These are phyloP conservation scores for Osmerus eperlanus DNA, from an alignment of 2,113 vertebrate genomes.

Conservation along the genomic window DNA sequence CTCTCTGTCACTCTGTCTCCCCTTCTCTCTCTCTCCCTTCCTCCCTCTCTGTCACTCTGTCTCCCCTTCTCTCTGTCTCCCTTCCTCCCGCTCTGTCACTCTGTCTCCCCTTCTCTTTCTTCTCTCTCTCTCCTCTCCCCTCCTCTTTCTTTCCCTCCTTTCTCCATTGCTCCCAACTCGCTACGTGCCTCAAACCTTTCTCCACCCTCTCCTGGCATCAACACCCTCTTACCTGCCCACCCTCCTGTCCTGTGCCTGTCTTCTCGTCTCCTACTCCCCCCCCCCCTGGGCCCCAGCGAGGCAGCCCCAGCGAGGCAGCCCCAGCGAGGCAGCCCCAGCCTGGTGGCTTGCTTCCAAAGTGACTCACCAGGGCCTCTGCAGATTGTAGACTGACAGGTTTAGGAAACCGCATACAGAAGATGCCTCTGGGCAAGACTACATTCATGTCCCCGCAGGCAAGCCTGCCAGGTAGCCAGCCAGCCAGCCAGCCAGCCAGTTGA, in stretches of 20 bases:
- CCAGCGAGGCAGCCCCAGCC: background rate
- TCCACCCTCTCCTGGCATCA: background rate
- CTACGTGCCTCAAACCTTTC: background rate
- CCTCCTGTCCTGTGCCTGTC: background rate
- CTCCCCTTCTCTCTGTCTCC: constrained; percentile 2
- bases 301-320: constrained; percentile 3
- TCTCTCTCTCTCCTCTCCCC: constrained; percentile 13
- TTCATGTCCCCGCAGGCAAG: constrained; percentile 49
- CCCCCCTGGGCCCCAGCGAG: background rate
- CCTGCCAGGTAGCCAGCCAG: background rate
- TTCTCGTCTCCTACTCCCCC: constrained; percentile 33
- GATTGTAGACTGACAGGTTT: constrained; percentile 68
- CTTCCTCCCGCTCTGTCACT: constrained; percentile 42
- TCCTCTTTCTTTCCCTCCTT: background rate
- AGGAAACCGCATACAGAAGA: constrained; percentile 49
- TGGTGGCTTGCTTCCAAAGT: constrained; percentile 7
- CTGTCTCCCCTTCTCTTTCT: constrained; percentile 11
- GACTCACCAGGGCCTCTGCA: constrained; percentile 56
- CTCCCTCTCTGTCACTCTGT: too few relatives aligned
- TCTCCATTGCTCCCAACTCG: background rate
- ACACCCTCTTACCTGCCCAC: background rate
- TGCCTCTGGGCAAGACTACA: constrained; percentile 52
- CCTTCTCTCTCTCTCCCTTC: constrained; percentile 24
- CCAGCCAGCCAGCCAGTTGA: too few relatives aligned
- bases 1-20: constrained; percentile 32